These are phyloP conservation scores for Myotis davidii DNA, from an alignment of 2,113 vertebrate genomes.

Conservation along the genomic window DNA sequence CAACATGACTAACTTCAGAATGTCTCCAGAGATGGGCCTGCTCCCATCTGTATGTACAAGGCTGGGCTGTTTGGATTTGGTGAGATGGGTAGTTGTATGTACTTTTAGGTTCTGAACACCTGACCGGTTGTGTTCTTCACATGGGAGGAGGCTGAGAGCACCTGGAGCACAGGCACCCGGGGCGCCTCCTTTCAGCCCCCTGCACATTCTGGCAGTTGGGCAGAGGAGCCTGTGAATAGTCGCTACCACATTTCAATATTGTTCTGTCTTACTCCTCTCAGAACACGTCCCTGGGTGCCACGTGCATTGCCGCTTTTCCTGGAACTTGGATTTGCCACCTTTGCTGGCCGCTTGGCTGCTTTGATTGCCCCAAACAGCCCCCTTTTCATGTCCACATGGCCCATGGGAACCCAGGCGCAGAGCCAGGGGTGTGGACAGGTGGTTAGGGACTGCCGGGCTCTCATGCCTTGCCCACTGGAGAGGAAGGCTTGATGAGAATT, in stretches of 20 bases:
- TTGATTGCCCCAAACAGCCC: too few relatives aligned
- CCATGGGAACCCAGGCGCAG: not conserved
- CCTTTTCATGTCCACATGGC: not conserved
- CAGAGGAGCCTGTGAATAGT: not conserved
- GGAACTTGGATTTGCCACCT: not conserved
- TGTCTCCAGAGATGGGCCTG: not conserved
- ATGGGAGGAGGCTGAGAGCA: not conserved
- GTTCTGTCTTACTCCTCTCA: not conserved
- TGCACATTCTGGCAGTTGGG: not conserved
- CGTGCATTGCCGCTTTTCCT: not conserved
- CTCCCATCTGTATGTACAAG: not conserved
- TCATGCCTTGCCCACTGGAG: not conserved
- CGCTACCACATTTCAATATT: not conserved
- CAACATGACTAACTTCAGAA: not conserved
- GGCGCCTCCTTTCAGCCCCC: not conserved
- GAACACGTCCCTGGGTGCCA: not conserved
- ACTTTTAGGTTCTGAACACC: constrained; percentile 18
- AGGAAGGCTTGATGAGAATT: not conserved
- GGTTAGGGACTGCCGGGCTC: rapidly evolving
- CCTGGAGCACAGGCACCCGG: not conserved
- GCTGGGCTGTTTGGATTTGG: not conserved
- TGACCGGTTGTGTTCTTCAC: not conserved
- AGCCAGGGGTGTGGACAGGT: not conserved
- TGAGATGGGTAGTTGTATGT: not conserved
- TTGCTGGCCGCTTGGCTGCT: not conserved